Evolutionary conservation across 1,140 invertebrate genomes (phyloP).

Genomic region (Chrysoperla carnea): DNA sequence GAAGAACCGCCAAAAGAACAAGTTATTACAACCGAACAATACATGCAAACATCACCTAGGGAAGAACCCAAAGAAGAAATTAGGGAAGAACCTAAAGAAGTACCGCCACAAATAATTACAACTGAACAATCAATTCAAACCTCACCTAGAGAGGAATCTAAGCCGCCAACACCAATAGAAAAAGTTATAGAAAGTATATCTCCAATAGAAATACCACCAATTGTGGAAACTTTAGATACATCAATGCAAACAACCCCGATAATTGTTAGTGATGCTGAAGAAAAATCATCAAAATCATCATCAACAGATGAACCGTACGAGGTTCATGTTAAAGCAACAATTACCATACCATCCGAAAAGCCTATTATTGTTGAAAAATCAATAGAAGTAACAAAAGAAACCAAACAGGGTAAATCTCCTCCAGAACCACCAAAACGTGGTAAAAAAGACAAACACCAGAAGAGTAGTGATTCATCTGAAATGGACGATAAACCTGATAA

Average conservation of each 20-base stretch:
- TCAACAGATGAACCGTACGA: conserved; percentile 40
- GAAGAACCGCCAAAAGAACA: conserved; percentile 15
- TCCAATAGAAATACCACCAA: neutral
- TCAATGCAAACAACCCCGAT: conserved; percentile 26
- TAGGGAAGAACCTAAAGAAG: conserved; percentile 5
- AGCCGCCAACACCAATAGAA: conserved; percentile 4
- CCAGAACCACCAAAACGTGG: too few relatives aligned
- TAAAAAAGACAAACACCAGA: too few relatives aligned
- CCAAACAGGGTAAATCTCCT: too few relatives aligned
- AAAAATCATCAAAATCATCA: conserved; percentile 21
- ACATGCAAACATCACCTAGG: conserved; percentile 9
- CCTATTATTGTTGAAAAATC: conserved; percentile 8
- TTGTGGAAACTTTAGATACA: conserved; percentile 19
- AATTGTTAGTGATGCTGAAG: conserved; percentile 13
- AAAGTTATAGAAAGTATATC: neutral
- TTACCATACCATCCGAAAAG: conserved; percentile 31
- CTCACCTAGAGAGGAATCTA: conserved; percentile 1
- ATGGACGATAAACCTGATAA: neutral
- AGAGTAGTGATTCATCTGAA: too few relatives aligned
- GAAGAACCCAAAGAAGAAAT: too few relatives aligned
- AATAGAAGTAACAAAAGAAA: too few relatives aligned
- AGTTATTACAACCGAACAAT: conserved; percentile 10
- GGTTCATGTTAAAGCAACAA: conserved; percentile 37
- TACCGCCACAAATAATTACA: neutral
- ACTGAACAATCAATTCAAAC: conserved; percentile 2